phyloP scores from a whole-genome alignment of 2,113 vertebrate genomes.

The Noturus placidus region DNA sequence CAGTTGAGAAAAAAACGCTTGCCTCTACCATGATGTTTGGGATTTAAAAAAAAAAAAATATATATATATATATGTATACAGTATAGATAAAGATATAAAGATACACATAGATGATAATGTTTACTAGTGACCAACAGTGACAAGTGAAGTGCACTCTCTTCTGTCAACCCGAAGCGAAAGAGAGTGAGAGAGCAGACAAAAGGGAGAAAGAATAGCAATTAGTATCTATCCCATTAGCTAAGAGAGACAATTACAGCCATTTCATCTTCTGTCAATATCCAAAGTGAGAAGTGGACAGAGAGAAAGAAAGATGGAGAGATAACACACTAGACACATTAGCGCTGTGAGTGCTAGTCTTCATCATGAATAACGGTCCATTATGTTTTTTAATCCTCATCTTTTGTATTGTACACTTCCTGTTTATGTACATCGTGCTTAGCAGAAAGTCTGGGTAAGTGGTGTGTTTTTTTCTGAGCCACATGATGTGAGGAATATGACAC shows the following conservation, averaged over 20 bases:
- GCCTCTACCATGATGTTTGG: no score
- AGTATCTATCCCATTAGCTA: conserved; percentile 47
- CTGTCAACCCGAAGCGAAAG: neutral
- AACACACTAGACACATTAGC: no score
- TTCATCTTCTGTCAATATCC: conserved; percentile 49
- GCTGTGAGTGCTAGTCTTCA: conserved; percentile 12
- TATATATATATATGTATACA: neutral
- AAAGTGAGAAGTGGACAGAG: neutral
- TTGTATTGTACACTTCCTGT: conserved; percentile 9
- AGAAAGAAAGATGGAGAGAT: conserved; percentile 6
- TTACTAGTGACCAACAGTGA: neutral
- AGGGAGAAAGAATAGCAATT: neutral
- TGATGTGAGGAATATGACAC: neutral
- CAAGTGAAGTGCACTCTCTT: neutral
- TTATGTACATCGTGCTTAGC: neutral
- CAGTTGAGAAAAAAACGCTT: neutral
- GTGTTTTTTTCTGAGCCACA: neutral
- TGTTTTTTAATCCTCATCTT: conserved; percentile 8
- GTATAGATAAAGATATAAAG: neutral
- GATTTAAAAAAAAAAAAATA: neutral
- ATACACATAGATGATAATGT: neutral
- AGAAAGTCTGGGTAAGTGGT: neutral
- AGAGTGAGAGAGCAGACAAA: neutral
- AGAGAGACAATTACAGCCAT: conserved; percentile 52
- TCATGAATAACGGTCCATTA: conserved; percentile 18